Conservation (phyloP, 2,113 vertebrate species). For the Tragelaphus imberbis region DNA sequence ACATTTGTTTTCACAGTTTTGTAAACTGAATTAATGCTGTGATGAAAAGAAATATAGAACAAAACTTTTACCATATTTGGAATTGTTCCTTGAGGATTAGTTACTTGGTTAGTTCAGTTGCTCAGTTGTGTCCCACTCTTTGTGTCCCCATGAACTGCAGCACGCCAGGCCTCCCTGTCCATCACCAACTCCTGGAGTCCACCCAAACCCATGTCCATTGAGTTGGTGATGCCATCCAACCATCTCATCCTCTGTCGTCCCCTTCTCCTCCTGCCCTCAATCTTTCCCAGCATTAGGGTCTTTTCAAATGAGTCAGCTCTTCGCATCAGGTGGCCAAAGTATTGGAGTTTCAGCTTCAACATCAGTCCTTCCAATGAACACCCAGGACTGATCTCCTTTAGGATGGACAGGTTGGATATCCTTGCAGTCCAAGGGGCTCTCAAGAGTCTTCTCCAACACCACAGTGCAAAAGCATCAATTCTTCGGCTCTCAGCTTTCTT, state of each 20-base stretch:
- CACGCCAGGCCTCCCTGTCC: background rate
- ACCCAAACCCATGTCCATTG: background rate
- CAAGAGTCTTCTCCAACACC: background rate
- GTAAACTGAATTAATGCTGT: background rate
- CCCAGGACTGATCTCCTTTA: background rate
- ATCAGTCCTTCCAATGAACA: background rate
- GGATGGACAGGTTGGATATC: background rate
- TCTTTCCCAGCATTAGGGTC: background rate
- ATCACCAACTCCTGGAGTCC: background rate
- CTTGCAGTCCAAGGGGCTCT: background rate
- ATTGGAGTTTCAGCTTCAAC: background rate
- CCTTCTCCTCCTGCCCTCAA: background rate
- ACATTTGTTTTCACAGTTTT: slow-evolving; percentile 21
- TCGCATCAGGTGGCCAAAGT: background rate
- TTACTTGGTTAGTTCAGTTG: background rate
- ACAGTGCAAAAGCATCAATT: background rate
- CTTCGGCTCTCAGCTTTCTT: background rate
- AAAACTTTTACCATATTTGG: background rate
- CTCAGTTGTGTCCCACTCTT: background rate
- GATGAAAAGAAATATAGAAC: background rate
- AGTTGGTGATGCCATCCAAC: background rate
- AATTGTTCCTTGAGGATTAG: background rate
- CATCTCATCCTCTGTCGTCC: background rate
- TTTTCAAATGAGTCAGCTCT: background rate
- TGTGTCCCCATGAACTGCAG: background rate